Base-by-base conservation (phyloP, 2,797 vertebrate genomes). In the Peromyscus aztecus region DNA sequence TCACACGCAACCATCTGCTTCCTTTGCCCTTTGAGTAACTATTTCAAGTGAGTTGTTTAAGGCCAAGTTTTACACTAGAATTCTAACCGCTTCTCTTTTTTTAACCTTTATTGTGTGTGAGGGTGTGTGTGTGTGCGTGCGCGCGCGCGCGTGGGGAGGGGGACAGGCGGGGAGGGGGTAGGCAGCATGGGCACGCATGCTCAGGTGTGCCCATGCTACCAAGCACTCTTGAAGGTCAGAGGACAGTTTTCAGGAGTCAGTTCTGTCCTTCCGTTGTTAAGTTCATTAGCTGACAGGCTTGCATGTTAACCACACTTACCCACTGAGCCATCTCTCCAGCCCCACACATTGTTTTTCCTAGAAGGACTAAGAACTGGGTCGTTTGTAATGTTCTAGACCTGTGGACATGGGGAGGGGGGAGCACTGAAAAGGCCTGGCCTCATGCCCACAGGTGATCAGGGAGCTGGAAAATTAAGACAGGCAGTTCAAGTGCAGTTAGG, bases 1-100 rank as follows among this genome's bases (percentile, higher is more conserved):
- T 91, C 91, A 82, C 65, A 43, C 9, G 34, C 89, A 84, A 13
- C 94, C 89, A 81, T 93, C 83, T 97, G 94, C 76, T 96, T 94
- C 52, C 43, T 71, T 2, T 73, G 52, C 83, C 94, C 92, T 95
- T 94, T 94, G 46, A 93, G 69, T 90, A 95, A 97, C 73, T 90
- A 90, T 91, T 93, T 94, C 82, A 97, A 95, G 89, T 59, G 77
- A 90, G 43, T 40, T 84, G 21, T 94, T 57, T 63, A 85, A 91
- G 75, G 40, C 83, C 46, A 55, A 49, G 17, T 91, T 73, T 97
- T 59, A 84, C 80, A 16, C 59, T 8, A 24, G 59, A 57, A 59
- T 84, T 89, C 73, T 49, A 80, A 81, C 23, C 46, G 73, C 92
- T 91, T 61, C 43, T 61, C 87, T 69, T 78, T 75, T 75, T 77